Evolutionary conservation across 1,140 invertebrate species (phyloP), one percentile per base, ranked within the genome.

Genomic region (Zaprionus vittiger): DNA sequence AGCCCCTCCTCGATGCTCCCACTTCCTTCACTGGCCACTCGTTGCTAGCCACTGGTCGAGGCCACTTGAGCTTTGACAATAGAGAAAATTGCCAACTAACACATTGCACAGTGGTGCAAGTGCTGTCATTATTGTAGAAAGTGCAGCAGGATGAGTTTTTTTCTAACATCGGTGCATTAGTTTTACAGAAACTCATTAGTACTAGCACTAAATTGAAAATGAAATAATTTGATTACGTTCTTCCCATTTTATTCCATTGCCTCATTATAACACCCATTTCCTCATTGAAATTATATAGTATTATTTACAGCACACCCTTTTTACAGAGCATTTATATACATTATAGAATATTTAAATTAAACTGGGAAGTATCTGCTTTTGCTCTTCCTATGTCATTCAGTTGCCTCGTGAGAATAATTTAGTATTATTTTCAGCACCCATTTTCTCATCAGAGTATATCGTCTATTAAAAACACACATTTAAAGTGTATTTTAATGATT

Each of bases 61-160:
- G 82, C 73, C 85, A 91, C 85, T 89, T 89, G 84, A 89, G 84
- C 85, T 79, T 79, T 75, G 84, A 89, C 83, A 87, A 87, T 89
- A 73, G 63, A 79, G 79, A 65, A 82, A 80, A 80, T 66, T 86
- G 80, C 80, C 62, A 67, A 59, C 72, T 80, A 37, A 47, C 26
- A 31, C 20, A 37, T 12, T n/a, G 54, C 37, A 76, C 73, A 60
- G 57, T 74, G 65, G 57, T 22, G 4, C 26, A 22, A 65, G 20
- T 4, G 12, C 14, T 28, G 24, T 9, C 2, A 49, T 15, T 44
- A 26, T 2, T 3, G 41, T 9, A n/a, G 6, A 4, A 20, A 17
- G 2, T 17, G 5, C 7, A 9, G n/a, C 5, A 2, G 15, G 0
- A 3, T 34, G 31, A 44, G 15, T 28, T 28, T 0, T 28, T 6